A percentile compares a stretch with the other conserved stretches of the same genome.
phyloP scores from a whole-genome alignment of 2,113 vertebrate genomes.

The Cyphomyrus plagiostoma region DNA sequence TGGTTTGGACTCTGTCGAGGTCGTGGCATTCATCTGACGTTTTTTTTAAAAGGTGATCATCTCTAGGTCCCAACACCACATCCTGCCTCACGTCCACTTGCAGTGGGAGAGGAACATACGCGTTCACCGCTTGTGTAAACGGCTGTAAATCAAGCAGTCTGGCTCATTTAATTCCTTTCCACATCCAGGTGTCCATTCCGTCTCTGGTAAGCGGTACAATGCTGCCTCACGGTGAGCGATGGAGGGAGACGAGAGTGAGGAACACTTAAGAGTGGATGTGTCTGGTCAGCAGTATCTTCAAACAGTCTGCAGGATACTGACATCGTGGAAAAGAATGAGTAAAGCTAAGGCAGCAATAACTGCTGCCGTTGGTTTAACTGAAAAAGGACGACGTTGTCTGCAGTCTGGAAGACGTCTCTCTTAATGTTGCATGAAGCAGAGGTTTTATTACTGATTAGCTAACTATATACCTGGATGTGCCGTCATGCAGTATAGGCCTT shows the following conservation, averaged over 20 bases:
- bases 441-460: not conserved
- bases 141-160: not conserved
- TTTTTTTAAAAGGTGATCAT: not conserved
- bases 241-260: not conserved
- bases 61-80: not conserved
- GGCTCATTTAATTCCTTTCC: not conserved
- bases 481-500: not conserved
- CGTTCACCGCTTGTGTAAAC: constrained; percentile 12
- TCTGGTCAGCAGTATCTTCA: not conserved
- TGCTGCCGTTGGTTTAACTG: not conserved
- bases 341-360: not conserved
- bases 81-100: not conserved
- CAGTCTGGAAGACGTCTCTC: not conserved
- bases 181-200: not conserved
- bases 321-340: not conserved
- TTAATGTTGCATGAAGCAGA: not conserved
- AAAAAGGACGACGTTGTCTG: not conserved
- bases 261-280: not conserved
- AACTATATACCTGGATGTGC: not conserved
- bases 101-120: not conserved
- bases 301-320: not conserved
- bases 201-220: not conserved
- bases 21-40: not conserved
- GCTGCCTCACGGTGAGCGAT: not conserved
- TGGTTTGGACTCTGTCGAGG: not conserved